Evolutionary conservation across 2,888 invertebrate genomes (phyloP).

Genomic region (Latrodectus hesperus): DNA sequence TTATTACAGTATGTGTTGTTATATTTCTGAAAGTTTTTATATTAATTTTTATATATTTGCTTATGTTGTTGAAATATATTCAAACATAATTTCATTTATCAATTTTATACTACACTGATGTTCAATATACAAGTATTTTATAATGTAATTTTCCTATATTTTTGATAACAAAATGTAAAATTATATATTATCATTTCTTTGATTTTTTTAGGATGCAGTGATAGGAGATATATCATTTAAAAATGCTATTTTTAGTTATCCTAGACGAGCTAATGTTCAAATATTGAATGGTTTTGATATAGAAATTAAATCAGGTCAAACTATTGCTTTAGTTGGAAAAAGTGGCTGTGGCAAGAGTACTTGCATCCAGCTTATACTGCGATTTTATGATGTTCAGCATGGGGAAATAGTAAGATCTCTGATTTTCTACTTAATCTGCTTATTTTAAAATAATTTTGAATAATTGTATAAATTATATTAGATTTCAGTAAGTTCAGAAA

Average conservation of each 20-base stretch:
- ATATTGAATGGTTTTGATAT: conserved; percentile 64
- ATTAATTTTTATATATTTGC: too few species aligned
- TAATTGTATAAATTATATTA: too few species aligned
- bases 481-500: too few species aligned
- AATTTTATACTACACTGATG: too few species aligned
- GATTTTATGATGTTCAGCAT: conserved; percentile 52
- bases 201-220: background rate
- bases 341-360: conserved; percentile 95
- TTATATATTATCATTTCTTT: background rate
- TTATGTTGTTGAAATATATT: too few species aligned
- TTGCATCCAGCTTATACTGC: conserved; percentile 53
- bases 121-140: too few species aligned
- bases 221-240: background rate
- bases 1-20: too few species aligned
- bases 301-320: conserved; percentile 74
- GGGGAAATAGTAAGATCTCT: conserved; percentile 50
- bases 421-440: background rate
- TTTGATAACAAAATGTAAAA: too few species aligned
- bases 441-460: too few species aligned
- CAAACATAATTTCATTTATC: too few species aligned
- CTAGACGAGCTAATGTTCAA: background rate
- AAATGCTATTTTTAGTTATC: background rate
- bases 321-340: conserved; percentile 83
- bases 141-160: too few species aligned
- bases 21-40: too few species aligned